These are phyloP conservation scores for Hyposoter didymator DNA, from an alignment of 2,888 invertebrate species.

Conservation along the genomic window DNA sequence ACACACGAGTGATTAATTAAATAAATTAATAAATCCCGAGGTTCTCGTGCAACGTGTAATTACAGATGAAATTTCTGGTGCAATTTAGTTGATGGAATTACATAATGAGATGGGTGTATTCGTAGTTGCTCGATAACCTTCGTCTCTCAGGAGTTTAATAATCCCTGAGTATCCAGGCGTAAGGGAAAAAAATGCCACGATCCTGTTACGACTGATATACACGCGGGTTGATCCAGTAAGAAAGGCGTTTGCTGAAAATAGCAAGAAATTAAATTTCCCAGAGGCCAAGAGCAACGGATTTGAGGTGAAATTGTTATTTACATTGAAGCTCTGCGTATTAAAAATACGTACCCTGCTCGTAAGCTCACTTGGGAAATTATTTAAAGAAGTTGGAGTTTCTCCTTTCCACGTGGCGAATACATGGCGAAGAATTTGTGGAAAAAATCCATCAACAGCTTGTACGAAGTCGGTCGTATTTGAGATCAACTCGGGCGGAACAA, in stretches of 20 bases:
- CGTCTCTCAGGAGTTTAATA: constrained; percentile 12
- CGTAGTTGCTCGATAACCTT: neutral
- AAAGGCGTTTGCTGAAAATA: constrained; percentile 40
- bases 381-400: constrained; percentile 15
- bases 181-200: constrained; percentile 17
- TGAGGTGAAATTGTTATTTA: constrained; percentile 28
- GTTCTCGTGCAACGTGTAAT: neutral
- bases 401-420: constrained; percentile 6
- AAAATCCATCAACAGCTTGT: neutral
- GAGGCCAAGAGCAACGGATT: constrained; percentile 37
- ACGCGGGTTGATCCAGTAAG: constrained; percentile 15
- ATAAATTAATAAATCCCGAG: neutral
- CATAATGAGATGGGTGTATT: neutral
- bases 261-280: constrained; percentile 60
- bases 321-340: constrained; percentile 21
- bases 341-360: neutral
- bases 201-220: constrained; percentile 17
- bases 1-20: neutral
- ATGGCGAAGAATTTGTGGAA: neutral
- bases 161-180: neutral
- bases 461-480: neutral
- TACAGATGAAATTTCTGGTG: neutral
- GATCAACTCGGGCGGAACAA: constrained; percentile 2
- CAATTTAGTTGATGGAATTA: constrained; percentile 20
- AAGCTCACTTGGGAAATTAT: constrained; percentile 57